phyloP scores from a whole-genome alignment of 2,797 vertebrate species.

The Garrulus glandarius region DNA sequence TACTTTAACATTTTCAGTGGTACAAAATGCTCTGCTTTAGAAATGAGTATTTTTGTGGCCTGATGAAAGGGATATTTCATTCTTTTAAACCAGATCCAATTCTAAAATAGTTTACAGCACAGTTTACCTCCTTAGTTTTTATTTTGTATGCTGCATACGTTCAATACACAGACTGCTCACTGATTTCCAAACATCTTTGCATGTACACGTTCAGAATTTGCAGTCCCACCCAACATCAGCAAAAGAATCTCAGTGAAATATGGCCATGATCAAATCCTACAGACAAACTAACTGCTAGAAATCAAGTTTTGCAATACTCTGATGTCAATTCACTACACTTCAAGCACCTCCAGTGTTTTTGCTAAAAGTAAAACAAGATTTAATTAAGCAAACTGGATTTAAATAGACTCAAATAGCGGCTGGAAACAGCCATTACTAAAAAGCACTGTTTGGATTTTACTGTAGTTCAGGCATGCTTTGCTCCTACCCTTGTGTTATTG shows the following conservation, averaged over 20 bases:
- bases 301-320: background rate
- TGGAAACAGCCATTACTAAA: background rate
- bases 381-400: background rate
- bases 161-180: background rate
- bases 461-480: background rate
- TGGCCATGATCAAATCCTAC: fast-evolving
- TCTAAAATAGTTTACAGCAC: background rate
- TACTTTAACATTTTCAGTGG: background rate
- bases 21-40: background rate
- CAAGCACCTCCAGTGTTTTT: background rate
- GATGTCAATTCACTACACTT: background rate
- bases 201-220: background rate
- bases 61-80: background rate
- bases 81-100: background rate
- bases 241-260: background rate
- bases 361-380: background rate
- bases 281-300: background rate
- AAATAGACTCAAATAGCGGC: background rate
- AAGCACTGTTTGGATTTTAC: background rate
- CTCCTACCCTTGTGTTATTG: background rate
- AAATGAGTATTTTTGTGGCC: background rate
- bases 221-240: background rate
- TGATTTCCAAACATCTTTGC: background rate
- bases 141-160: background rate
- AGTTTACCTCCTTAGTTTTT: background rate